Base-by-base conservation (phyloP, 2,888 invertebrate species). In the Taenaris catops region DNA sequence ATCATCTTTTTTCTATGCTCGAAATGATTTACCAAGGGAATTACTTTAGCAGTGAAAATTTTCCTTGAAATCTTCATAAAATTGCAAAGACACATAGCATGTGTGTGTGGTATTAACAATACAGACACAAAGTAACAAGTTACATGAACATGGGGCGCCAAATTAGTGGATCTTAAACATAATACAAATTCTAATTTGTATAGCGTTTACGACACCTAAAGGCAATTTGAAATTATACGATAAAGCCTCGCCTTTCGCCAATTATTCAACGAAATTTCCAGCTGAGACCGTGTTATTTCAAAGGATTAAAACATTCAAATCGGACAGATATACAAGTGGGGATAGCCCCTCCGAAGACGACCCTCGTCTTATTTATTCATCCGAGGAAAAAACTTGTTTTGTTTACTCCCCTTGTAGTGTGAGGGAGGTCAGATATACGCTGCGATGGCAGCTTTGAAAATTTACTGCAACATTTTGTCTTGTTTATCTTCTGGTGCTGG, bases 231-330 rank as follows among this genome's bases (percentile, higher is more conserved):
- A 24, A 25, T 32, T 25, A 32, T 10, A 17, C 24, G 32, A 25
- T 32, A 32, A 24, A 32, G 17, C 14, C 9, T 11, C 18, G 12
- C 8, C 12, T 29, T 36, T 24, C 29, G 29, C 27, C 37, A 44
- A 51, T 49, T 46, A 48, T 46, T 47, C 38, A 41, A 40, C 34
- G 32, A 33, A 31, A 32, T 41, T 38, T 49, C 52, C 66, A 69
- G 58, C 65, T 69, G 64, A 64, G 71, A 51, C 66, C 47, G 53
- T 62, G 66, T 69, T 65, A 63, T 58, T 49, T 51, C 60, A 78
- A 80, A 80, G 79, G 84, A 83, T 83, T 84, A 81, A 78, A 83
- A 80, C 75, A 83, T 84, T 81, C 80, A 81, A 84, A 83, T 83
- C 78, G 79, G 80, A 70, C 60, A 60, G 63, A 72, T 71, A 63